Conservation (phyloP, 2,888 invertebrate species). For the Cheilosia impressa region DNA sequence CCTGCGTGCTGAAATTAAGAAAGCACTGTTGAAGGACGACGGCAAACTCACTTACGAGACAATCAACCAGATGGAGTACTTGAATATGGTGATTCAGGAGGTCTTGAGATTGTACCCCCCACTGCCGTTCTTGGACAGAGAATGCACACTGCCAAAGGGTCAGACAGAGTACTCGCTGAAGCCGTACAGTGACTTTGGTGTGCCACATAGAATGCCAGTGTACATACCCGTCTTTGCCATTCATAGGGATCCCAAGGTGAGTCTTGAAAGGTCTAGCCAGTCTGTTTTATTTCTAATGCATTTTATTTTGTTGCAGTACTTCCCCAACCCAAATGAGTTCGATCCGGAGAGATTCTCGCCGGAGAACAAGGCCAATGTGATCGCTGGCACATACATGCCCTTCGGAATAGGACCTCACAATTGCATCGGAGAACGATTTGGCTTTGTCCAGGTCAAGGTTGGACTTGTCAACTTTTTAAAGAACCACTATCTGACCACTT, state of each 20-base stretch:
- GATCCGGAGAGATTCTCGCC: slow-evolving; percentile 78
- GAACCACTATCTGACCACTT: slow-evolving; percentile 61
- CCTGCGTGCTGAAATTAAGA: neutral
- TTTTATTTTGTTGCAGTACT: slow-evolving; percentile 57
- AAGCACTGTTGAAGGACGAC: neutral
- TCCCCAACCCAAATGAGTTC: slow-evolving; percentile 76
- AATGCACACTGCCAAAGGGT: slow-evolving; percentile 49
- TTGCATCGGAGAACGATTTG: slow-evolving; percentile 77
- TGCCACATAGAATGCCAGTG: slow-evolving; percentile 76
- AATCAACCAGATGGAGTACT: neutral
- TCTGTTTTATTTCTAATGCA: no score
- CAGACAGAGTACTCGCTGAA: slow-evolving; percentile 62
- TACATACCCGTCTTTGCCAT: slow-evolving; percentile 73
- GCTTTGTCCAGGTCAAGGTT: slow-evolving; percentile 67
- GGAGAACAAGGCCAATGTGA: slow-evolving; percentile 76
- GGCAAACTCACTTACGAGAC: neutral
- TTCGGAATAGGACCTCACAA: slow-evolving; percentile 77
- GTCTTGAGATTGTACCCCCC: slow-evolving; percentile 3
- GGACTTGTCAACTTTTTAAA: slow-evolving; percentile 75
- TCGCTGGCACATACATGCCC: slow-evolving; percentile 76
- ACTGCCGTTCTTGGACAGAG: slow-evolving; percentile 32
- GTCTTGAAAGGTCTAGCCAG: neutral
- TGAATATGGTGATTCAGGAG: slow-evolving; percentile 1
- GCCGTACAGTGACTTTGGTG: slow-evolving; percentile 68
- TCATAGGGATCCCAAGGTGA: slow-evolving; percentile 75